Percentiles rank a stretch among this genome's conserved stretches.
Conservation (phyloP, 2,888 invertebrate genomes). For the Eupithecia pulchellata region DNA sequence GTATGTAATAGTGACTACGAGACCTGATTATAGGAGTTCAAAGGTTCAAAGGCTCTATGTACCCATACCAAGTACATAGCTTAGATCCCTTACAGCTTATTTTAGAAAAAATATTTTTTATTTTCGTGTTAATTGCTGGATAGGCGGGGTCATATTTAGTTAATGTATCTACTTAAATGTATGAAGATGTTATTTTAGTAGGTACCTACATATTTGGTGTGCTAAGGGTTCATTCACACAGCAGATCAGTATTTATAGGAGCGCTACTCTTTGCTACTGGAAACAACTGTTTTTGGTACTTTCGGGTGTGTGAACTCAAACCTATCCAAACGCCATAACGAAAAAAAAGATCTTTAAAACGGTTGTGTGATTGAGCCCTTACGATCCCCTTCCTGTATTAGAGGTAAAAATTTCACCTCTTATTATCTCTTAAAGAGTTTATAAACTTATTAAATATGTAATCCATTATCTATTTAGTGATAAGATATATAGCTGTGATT, state of each 20-base stretch:
- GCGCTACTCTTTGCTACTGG: no score
- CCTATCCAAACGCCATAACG: no score
- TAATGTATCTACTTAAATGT: not conserved
- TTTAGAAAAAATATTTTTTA: not conserved
- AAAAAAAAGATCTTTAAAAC: no score
- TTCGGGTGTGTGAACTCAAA: no score
- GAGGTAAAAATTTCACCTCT: conserved; percentile 34
- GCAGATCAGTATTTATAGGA: no score
- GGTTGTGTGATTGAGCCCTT: no score
- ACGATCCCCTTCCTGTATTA: conserved; percentile 5
- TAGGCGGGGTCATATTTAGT: not conserved
- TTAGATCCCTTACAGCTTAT: not conserved
- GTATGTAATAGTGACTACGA: not conserved
- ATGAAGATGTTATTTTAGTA: not conserved
- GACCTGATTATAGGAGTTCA: conserved; percentile 4
- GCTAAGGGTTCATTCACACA: no score
- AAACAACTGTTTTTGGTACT: no score
- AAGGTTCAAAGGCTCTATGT: no score
- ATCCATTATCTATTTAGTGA: conserved; percentile 65
- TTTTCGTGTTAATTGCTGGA: not conserved
- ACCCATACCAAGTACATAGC: no score
- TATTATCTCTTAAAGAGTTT: conserved; percentile 61
- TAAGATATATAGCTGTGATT: conserved; percentile 82
- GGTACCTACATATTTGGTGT: no score
- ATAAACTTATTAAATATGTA: conserved; percentile 47